These are phyloP conservation scores for Macrocentrus cingulum DNA, from an alignment of 1,140 invertebrate species.

Conservation along the genomic window DNA sequence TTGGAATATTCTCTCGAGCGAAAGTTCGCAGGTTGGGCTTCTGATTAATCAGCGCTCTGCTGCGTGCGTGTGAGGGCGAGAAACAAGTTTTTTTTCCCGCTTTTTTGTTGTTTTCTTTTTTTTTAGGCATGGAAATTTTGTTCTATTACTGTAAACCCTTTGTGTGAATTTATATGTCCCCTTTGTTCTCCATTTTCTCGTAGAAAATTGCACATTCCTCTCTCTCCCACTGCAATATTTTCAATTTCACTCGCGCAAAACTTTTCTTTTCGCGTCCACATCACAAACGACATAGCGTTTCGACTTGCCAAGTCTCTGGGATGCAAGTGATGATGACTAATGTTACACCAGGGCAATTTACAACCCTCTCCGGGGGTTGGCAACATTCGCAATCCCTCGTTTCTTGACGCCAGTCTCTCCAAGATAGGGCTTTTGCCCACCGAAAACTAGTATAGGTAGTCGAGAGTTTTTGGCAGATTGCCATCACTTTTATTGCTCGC, in stretches of 20 bases:
- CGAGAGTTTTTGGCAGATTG: constrained; percentile 44
- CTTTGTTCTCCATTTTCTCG: background rate
- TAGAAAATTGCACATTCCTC: background rate
- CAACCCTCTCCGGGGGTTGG: constrained; percentile 8
- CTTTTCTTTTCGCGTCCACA: constrained; percentile 3
- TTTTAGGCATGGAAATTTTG: background rate
- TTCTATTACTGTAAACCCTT: background rate
- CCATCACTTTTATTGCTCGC: constrained; percentile 39
- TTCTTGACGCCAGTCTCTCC: no score
- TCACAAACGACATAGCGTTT: no score
- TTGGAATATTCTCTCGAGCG: constrained; percentile 25
- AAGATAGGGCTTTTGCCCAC: background rate
- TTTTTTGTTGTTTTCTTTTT: background rate
- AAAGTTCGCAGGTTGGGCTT: background rate
- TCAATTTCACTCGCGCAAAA: constrained; percentile 14
- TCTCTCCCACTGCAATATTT: constrained; percentile 5
- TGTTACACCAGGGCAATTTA: constrained; percentile 29
- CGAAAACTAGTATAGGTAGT: background rate
- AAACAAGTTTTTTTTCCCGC: background rate
- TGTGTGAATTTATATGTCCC: background rate
- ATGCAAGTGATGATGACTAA: constrained; percentile 31
- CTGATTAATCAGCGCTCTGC: background rate
- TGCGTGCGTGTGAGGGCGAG: background rate
- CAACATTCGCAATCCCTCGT: no score
- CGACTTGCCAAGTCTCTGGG: background rate